Percentiles rank a stretch among this genome's conserved stretches.
These are phyloP conservation scores for Glaucopsyche alexis DNA, from an alignment of 2,888 invertebrate genomes.

Conservation along the genomic window DNA sequence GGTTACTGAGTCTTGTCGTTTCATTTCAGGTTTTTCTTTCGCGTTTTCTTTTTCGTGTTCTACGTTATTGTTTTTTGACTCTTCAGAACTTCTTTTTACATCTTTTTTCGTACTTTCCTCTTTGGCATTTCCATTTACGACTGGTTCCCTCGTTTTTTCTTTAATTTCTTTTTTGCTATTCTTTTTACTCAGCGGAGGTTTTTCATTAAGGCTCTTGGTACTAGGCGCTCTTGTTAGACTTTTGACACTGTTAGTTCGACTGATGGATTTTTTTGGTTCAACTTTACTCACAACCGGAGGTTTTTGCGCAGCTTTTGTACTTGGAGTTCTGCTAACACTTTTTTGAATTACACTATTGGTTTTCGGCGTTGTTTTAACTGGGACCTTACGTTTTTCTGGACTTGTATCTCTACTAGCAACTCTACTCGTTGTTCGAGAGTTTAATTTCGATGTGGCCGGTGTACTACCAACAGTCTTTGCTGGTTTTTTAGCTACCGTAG, in stretches of 20 bases:
- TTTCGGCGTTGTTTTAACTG: slow-evolving; percentile 47
- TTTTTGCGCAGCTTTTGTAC: slow-evolving; percentile 57
- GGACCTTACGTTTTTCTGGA: slow-evolving; percentile 63
- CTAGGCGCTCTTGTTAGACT: slow-evolving; percentile 65
- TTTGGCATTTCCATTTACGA: slow-evolving; percentile 58
- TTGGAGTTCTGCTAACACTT: slow-evolving; percentile 56
- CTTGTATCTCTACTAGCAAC: slow-evolving; percentile 64
- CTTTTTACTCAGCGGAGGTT: slow-evolving; percentile 61
- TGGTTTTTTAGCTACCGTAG: slow-evolving; percentile 53
- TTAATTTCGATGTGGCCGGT: slow-evolving; percentile 66
- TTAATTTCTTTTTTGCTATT: slow-evolving; percentile 59
- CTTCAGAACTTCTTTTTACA: slow-evolving; percentile 40
- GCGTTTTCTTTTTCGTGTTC: slow-evolving; percentile 8
- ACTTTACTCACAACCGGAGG: slow-evolving; percentile 52
- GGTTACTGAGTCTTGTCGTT: slow-evolving; percentile 48
- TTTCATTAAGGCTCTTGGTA: slow-evolving; percentile 64
- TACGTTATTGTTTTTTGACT: slow-evolving; percentile 43
- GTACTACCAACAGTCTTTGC: slow-evolving; percentile 62
- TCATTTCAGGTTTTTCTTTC: slow-evolving; percentile 33
- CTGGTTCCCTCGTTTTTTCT: slow-evolving; percentile 57
- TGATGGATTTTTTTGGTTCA: slow-evolving; percentile 64
- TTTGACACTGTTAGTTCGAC: slow-evolving; percentile 68
- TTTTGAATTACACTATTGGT: slow-evolving; percentile 46
- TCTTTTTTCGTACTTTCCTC: slow-evolving; percentile 43
- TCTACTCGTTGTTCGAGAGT: slow-evolving; percentile 69